Base-by-base conservation (phyloP, 2,113 vertebrate species). In the Zingel zingel region DNA sequence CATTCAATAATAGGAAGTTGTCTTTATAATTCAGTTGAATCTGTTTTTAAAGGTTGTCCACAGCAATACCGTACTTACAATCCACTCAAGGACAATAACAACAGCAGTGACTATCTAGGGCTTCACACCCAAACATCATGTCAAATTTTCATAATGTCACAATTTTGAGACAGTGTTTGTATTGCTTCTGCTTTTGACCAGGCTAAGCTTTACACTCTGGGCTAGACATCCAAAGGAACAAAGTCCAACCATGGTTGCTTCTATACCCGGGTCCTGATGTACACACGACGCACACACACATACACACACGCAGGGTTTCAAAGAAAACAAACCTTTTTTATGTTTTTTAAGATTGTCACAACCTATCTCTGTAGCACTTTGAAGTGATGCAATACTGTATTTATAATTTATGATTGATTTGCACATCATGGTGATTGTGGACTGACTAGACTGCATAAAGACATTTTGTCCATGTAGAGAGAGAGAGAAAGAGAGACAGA, bases 361-460 rank as follows among this genome's bases (percentile, higher is more conserved):
- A 93, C 89, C 77, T 92, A 93, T 93, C 78, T 94, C 86, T 91
- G 93, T 93, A 95, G 95, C 95, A 95, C 94, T 94, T 96, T 95
- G 90, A 95, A 93, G 91, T 95, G 93, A 95, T 94, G 95, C 95
- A 95, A 96, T 95, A 96, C 91, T 91, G 76, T 92, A 91, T 89
- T 90, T 94, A 82, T 92, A 88, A 86, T 91, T 89, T 90, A 62
- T 85, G 85, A 90, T 91, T 90, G 79, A 93, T 94, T 93, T 93
- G 88, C 91, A 95, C 92, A 90, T 89, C 76, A 65, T 66, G 82
- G 54, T 82, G 74, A 87, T 76, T 81, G 30, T 79, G 72, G 83
- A 72, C 79, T 50, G 80, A 87, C 65, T 82, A 77, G 77, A 92
- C 50, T 81, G 67, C 84, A 64, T 81, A 67, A 73, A 77, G 77